Percentiles rank a stretch among this genome's conserved stretches.
Evolutionary conservation across 2,888 invertebrate genomes (phyloP).

Genomic region (Tineola bisselliella): DNA sequence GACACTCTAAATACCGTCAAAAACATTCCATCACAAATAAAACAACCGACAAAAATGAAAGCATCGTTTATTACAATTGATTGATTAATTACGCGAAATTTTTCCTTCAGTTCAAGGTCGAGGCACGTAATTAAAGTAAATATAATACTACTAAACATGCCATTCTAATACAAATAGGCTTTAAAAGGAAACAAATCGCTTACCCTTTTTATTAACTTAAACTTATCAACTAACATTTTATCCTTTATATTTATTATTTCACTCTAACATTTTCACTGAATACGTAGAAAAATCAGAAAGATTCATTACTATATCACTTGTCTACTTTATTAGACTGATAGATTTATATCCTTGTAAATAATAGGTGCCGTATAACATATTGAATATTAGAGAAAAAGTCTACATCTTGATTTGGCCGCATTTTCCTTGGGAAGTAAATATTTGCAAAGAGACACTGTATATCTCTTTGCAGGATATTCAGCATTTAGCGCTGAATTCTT

Average conservation of each 20-base stretch:
- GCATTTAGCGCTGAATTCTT: constrained; percentile 23
- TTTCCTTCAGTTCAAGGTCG: background rate
- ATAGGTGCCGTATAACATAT: constrained; percentile 14
- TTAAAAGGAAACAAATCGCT: constrained; percentile 18
- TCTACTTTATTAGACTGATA: constrained; percentile 30
- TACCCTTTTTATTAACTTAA: constrained; percentile 23
- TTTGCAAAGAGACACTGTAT: constrained; percentile 17
- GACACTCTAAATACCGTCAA: too few relatives aligned
- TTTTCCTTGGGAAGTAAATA: constrained; percentile 20
- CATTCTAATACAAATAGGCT: background rate
- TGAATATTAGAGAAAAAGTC: background rate
- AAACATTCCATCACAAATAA: too few relatives aligned
- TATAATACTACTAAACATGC: background rate
- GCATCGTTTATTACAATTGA: constrained; percentile 2
- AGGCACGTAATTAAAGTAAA: background rate
- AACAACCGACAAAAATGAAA: background rate
- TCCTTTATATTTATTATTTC: background rate
- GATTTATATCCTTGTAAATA: constrained; percentile 24
- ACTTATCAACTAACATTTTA: constrained; percentile 27
- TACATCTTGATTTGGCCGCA: constrained; percentile 16
- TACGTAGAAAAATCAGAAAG: constrained; percentile 22
- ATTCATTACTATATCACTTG: constrained; percentile 25
- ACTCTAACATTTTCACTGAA: constrained; percentile 13
- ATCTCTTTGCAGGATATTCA: constrained; percentile 11
- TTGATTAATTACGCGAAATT: background rate